Evolutionary conservation across 2,888 invertebrate genomes (phyloP).

Genomic region (Rhopalosiphum nymphaeae): DNA sequence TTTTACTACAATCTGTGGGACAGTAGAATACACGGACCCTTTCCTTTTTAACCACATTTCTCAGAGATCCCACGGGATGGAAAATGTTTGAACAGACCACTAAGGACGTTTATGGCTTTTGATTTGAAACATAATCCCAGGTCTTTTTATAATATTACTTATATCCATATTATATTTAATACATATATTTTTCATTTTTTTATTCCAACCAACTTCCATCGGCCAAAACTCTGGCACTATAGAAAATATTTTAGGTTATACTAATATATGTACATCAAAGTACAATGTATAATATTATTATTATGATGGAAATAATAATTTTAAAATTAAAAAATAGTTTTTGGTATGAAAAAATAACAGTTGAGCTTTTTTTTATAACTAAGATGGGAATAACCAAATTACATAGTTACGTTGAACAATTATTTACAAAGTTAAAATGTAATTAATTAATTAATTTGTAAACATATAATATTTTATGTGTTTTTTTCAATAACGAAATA

Average conservation of each 20-base stretch:
- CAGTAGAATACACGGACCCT: background rate
- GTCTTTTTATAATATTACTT: slow-evolving; percentile 13
- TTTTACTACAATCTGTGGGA: background rate
- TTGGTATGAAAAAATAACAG: background rate
- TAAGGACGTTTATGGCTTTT: background rate
- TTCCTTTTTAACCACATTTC: slow-evolving; percentile 20
- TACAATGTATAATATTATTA: background rate
- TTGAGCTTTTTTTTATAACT: background rate
- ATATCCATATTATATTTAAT: background rate
- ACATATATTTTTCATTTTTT: background rate
- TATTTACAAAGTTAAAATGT: background rate
- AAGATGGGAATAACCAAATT: background rate
- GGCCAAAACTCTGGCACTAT: no score
- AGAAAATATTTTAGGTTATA: background rate
- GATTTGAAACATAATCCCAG: background rate
- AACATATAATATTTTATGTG: background rate
- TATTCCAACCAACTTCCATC: background rate
- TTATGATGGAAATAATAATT: background rate
- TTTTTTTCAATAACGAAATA: background rate
- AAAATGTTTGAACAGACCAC: background rate
- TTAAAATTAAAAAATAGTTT: background rate
- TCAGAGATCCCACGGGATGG: background rate
- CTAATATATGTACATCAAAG: background rate
- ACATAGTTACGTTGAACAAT: background rate
- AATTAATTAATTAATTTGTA: background rate